Evolutionary conservation across 2,113 vertebrate species (phyloP).

Genomic region (Proteles cristata): DNA sequence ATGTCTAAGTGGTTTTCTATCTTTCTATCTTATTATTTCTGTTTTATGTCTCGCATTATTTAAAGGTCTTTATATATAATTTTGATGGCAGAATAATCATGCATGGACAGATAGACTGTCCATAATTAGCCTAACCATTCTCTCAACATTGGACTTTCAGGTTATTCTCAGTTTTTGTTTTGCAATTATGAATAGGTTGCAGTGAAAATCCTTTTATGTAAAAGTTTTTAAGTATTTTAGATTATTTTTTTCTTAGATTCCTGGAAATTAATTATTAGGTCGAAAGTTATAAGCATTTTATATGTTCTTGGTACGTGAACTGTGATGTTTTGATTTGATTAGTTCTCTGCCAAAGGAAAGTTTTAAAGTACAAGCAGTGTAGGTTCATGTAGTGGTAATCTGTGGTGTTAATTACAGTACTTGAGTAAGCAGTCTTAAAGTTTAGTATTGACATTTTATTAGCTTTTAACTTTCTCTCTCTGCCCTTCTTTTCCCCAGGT

Average conservation of each 20-base stretch:
- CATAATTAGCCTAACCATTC: constrained; percentile 4
- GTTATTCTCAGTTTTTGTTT: constrained; percentile 43
- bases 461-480: constrained; percentile 40
- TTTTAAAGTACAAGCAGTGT: constrained; percentile 27
- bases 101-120: not conserved
- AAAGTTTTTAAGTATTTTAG: constrained; percentile 16
- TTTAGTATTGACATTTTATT: constrained; percentile 32
- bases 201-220: not conserved
- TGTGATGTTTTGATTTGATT: constrained; percentile 30
- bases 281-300: constrained; percentile 13
- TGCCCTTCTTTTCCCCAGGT: not conserved
- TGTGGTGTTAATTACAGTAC: constrained; percentile 6
- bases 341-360: constrained; percentile 37
- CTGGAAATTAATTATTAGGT: constrained; percentile 48
- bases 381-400: not conserved
- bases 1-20: not conserved
- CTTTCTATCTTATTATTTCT: not conserved
- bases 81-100: constrained; percentile 28
- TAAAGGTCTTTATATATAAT: not conserved
- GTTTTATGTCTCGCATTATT: not conserved
- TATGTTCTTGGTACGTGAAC: constrained; percentile 29
- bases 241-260: constrained; percentile 33
- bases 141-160: not conserved
- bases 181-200: constrained; percentile 19
- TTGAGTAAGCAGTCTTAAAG: constrained; percentile 17